Evolutionary conservation across 2,888 invertebrate genomes (phyloP).

Genomic region (Caenorhabditis zanzibari): DNA sequence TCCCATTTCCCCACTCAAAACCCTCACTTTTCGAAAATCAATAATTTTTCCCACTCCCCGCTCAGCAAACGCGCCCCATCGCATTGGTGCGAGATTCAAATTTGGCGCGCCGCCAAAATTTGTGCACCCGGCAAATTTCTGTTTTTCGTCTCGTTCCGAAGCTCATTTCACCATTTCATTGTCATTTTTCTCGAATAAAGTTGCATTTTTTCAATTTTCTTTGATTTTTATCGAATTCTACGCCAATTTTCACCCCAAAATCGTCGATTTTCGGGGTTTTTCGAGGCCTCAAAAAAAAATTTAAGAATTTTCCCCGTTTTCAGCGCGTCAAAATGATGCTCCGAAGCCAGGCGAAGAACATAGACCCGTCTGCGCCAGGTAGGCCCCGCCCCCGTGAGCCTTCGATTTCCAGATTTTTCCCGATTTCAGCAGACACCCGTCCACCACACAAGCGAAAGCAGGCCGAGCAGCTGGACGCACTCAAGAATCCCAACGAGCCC

Average conservation of each 20-base stretch:
- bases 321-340: slow-evolving; percentile 55
- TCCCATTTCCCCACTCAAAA: not conserved
- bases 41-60: not conserved
- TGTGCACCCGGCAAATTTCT: slow-evolving; percentile 22
- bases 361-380: slow-evolving; percentile 28
- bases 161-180: slow-evolving; percentile 5
- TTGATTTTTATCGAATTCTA: not conserved
- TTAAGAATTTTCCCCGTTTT: slow-evolving; percentile 3
- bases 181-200: not conserved
- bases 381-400: not conserved
- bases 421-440: slow-evolving; percentile 28
- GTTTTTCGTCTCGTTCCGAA: not conserved
- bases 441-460: slow-evolving; percentile 50
- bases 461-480: slow-evolving; percentile 44
- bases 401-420: not conserved
- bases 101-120: slow-evolving; percentile 8
- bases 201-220: not conserved
- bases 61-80: slow-evolving; percentile 17
- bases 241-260: too few species aligned
- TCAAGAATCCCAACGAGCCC: slow-evolving; percentile 42
- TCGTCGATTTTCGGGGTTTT: not conserved
- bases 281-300: not conserved
- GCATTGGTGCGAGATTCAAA: slow-evolving; percentile 35
- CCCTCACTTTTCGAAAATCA: not conserved
- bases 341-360: slow-evolving; percentile 49